Evolutionary conservation across 2,797 vertebrate species (phyloP).

Genomic region (Tragelaphus eurycerus): DNA sequence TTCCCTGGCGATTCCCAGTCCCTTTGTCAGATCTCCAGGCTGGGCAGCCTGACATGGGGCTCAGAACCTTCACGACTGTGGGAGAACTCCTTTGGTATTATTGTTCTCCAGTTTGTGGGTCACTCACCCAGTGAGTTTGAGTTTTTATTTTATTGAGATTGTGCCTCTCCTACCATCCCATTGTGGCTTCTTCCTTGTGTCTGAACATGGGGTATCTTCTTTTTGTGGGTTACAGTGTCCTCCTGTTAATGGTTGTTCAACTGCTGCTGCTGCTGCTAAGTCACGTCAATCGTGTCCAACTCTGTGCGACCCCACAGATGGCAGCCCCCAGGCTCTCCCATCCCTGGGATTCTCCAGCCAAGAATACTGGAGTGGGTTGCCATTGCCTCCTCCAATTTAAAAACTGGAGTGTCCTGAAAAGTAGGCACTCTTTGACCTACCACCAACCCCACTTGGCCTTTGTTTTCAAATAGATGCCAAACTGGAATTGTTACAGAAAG

Average conservation of each 20-base stretch:
- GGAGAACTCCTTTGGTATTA: background rate
- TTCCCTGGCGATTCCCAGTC: background rate
- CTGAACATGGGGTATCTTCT: background rate
- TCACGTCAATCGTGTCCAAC: too few species aligned
- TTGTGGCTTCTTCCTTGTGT: background rate
- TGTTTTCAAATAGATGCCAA: constrained; percentile 58
- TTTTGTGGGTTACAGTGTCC: background rate
- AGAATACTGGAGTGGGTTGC: background rate
- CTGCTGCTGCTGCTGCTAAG: too few species aligned
- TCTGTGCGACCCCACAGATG: too few species aligned
- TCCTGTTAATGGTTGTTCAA: background rate
- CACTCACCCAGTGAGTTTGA: background rate
- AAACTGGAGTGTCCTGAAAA: constrained; percentile 13
- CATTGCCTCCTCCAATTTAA: background rate
- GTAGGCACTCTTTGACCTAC: background rate
- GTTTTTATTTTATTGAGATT: background rate
- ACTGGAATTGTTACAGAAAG: constrained; percentile 2
- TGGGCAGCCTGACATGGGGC: background rate
- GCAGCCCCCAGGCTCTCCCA: too few species aligned
- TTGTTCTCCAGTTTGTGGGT: background rate
- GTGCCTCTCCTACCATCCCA: background rate
- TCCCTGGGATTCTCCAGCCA: background rate
- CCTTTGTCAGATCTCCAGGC: background rate
- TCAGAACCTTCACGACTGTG: background rate
- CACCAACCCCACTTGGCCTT: background rate